Conservation (phyloP, 2,113 vertebrate species). For the Mungos mungo region DNA sequence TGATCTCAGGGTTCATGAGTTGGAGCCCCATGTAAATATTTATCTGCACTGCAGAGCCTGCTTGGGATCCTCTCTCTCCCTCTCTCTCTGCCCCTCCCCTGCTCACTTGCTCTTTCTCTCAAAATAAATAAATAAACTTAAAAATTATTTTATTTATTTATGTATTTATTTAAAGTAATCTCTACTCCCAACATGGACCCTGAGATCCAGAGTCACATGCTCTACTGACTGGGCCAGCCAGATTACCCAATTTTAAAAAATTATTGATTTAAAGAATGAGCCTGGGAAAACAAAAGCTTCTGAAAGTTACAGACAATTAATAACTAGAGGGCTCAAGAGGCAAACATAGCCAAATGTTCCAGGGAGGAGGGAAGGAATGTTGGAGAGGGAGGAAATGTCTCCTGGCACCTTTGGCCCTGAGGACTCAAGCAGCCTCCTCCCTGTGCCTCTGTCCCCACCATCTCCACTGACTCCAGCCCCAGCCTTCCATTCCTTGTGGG, state of each 20-base stretch:
- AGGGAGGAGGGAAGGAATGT: not conserved
- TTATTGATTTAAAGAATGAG: not conserved
- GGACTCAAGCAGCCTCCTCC: not conserved
- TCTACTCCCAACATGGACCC: not conserved
- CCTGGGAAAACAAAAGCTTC: not conserved
- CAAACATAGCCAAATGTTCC: not conserved
- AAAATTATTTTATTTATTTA: not conserved
- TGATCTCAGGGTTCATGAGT: no score
- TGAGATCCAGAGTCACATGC: not conserved
- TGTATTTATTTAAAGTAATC: not conserved
- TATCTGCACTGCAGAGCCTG: no score
- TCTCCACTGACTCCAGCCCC: not conserved
- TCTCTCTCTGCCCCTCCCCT: no score
- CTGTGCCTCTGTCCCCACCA: not conserved
- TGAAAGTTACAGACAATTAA: slow-evolving; percentile 10
- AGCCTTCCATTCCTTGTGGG: not conserved
- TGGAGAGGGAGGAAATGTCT: not conserved
- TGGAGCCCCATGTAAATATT: no score
- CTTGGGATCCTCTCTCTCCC: no score
- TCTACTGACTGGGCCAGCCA: not conserved
- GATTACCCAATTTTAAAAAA: not conserved
- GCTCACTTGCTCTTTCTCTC: no score
- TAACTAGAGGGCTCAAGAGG: not conserved
- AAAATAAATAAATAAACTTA: not conserved
- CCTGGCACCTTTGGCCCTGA: not conserved